Evolutionary conservation across 2,113 vertebrate species (phyloP).

Genomic region (Laticauda colubrina): DNA sequence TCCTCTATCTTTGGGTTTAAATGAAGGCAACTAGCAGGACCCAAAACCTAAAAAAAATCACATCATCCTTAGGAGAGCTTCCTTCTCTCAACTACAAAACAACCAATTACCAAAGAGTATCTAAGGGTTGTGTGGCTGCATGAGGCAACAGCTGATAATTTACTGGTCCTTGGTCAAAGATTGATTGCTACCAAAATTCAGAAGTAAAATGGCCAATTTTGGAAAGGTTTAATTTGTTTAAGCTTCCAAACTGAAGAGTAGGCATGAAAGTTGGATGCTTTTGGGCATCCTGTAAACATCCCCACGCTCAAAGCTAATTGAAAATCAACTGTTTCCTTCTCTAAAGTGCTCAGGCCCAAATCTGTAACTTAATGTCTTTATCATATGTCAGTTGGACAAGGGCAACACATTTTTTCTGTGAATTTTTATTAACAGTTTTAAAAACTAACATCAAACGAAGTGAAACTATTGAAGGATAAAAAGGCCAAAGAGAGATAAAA

Average conservation of each 20-base stretch:
- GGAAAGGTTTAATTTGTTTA: neutral
- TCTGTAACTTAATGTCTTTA: neutral
- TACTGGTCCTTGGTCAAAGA: neutral
- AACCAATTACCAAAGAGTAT: neutral
- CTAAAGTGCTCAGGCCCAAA: neutral
- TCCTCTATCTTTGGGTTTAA: neutral
- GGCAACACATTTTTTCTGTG: neutral
- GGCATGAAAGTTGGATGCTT: neutral
- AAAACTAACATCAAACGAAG: neutral
- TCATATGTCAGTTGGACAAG: neutral
- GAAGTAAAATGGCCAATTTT: neutral
- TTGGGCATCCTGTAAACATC: neutral
- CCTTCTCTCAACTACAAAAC: neutral
- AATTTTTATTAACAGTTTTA: neutral
- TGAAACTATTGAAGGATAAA: neutral
- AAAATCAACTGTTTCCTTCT: neutral
- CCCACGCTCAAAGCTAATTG: neutral
- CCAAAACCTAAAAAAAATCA: neutral
- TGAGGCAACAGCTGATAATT: neutral
- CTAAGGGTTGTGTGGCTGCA: neutral
- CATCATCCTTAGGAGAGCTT: neutral
- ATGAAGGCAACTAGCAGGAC: neutral
- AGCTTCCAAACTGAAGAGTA: neutral
- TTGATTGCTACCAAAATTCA: neutral
- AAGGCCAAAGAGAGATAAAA: neutral